Conservation (phyloP, 2,797 vertebrate genomes). For the Pseudopleuronectes americanus region DNA sequence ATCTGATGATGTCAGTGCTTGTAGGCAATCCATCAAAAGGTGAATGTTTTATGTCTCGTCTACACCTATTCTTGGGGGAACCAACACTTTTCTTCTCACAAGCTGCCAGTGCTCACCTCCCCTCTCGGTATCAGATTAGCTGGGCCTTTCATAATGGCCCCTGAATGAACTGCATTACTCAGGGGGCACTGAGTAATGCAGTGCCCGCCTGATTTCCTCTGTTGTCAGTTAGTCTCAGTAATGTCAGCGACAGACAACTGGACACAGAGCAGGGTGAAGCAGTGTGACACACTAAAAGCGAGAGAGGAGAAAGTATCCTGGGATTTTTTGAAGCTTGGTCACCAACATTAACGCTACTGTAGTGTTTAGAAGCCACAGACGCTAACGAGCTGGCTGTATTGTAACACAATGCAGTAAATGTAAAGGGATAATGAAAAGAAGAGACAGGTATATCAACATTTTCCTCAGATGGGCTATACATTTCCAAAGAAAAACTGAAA, state of each 20-base stretch:
- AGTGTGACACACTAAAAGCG: not conserved
- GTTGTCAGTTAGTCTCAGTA: not conserved
- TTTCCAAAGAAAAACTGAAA: too few species aligned
- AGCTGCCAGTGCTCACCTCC: not conserved
- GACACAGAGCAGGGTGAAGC: not conserved
- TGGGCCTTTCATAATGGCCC: not conserved
- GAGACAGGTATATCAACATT: too few species aligned
- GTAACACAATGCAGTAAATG: too few species aligned
- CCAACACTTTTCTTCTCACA: too few species aligned
- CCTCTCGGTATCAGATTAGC: not conserved
- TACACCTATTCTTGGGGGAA: too few species aligned
- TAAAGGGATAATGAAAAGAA: too few species aligned
- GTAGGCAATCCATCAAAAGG: constrained; percentile 3
- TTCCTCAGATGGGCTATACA: too few species aligned
- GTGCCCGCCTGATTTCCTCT: not conserved
- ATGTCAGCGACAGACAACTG: not conserved
- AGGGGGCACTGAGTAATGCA: too few species aligned
- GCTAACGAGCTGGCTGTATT: too few species aligned
- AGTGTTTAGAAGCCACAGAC: not conserved
- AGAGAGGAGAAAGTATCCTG: not conserved
- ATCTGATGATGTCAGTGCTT: not conserved
- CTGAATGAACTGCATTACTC: not conserved
- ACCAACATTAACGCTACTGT: not conserved
- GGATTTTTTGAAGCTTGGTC: not conserved
- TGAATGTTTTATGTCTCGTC: not conserved